phyloP scores from a whole-genome alignment of 2,797 vertebrate genomes.

The Chloroceryle amazona region DNA sequence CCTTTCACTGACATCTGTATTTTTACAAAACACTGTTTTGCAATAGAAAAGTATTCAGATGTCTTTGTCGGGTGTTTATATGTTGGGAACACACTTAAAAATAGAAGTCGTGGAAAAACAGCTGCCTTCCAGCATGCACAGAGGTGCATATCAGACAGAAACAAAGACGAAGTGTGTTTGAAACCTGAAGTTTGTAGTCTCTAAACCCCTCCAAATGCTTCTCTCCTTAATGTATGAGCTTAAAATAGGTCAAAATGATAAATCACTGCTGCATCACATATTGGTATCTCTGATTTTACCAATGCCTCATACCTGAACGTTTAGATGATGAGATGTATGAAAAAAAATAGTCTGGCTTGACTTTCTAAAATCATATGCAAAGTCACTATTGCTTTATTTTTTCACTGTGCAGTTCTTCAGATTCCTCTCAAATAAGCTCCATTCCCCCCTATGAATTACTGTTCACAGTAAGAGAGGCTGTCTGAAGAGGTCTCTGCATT shows the following conservation, averaged over 20 bases:
- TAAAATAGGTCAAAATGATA: background rate
- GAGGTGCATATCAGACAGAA: background rate
- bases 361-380: background rate
- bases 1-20: rapidly evolving
- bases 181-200: background rate
- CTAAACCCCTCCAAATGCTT: background rate
- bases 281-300: background rate
- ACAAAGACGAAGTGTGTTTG: background rate
- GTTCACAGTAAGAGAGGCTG: background rate
- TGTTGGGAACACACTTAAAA: background rate
- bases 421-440: background rate
- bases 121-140: background rate
- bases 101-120: background rate
- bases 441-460: background rate
- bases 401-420: background rate
- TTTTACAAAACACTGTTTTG: background rate
- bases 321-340: background rate
- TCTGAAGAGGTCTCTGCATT: background rate
- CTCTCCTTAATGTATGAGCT: background rate
- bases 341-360: background rate
- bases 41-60: background rate
- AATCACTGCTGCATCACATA: background rate
- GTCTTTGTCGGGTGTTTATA: background rate
- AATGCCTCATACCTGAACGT: background rate
- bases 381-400: background rate